Evolutionary conservation across 2,113 vertebrate species (phyloP).

Genomic region (Epinephelus cyanopodus): DNA sequence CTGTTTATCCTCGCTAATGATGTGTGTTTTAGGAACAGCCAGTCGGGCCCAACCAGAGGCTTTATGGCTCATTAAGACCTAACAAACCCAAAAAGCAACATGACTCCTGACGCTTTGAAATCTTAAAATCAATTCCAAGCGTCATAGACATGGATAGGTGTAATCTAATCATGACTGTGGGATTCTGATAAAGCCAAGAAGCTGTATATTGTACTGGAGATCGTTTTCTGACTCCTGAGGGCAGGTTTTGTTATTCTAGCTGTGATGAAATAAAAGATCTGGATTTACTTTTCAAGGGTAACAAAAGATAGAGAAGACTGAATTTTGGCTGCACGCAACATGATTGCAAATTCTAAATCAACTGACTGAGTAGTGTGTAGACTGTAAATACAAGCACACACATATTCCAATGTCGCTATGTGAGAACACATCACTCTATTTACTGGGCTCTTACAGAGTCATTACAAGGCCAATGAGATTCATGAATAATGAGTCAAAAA

Average conservation of each 20-base stretch:
- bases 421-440: conserved; percentile 6
- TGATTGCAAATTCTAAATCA: not conserved
- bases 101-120: not conserved
- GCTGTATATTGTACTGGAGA: not conserved
- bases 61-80: no score
- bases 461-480: conserved; percentile 11
- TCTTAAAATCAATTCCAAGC: not conserved
- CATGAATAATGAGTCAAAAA: conserved; percentile 32
- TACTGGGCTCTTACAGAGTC: not conserved
- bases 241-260: not conserved
- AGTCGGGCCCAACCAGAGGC: no score
- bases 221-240: not conserved
- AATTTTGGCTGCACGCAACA: not conserved
- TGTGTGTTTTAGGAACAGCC: not conserved
- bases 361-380: not conserved
- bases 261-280: not conserved
- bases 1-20: not conserved
- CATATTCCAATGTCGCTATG: not conserved
- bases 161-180: not conserved
- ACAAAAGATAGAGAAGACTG: not conserved
- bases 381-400: not conserved
- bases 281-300: not conserved
- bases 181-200: conserved; percentile 13
- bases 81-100: no score
- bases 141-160: not conserved